A percentile compares a stretch with the other conserved stretches of the same genome.
phyloP scores from a whole-genome alignment of 2,113 vertebrate genomes.

The Vimba vimba region DNA sequence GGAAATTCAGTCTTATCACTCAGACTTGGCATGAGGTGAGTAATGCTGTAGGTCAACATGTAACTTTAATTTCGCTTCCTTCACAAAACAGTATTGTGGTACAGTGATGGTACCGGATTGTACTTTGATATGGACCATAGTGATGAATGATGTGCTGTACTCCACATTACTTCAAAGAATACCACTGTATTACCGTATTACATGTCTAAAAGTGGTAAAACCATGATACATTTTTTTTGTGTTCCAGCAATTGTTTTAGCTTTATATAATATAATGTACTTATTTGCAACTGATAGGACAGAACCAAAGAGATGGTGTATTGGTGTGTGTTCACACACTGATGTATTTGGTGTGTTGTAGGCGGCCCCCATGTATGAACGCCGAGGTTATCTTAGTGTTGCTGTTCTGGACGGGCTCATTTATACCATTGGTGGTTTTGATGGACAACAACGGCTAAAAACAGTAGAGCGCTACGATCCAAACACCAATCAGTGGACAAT shows the following conservation, averaged over 20 bases:
- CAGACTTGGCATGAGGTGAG: conserved; percentile 78
- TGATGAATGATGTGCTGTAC: not conserved
- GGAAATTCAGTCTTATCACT: no score
- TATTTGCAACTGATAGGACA: not conserved
- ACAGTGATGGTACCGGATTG: not conserved
- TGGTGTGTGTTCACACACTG: not conserved
- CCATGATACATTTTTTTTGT: no score
- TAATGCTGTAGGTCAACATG: not conserved
- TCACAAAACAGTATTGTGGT: not conserved
- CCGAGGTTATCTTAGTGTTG: conserved; percentile 83
- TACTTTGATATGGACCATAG: not conserved
- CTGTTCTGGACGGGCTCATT: conserved; percentile 73
- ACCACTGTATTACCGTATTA: no score
- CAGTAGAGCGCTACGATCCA: conserved; percentile 68
- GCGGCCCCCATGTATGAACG: conserved; percentile 82
- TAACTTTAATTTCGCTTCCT: not conserved
- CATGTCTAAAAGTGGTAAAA: no score
- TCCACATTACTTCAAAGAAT: no score
- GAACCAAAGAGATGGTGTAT: not conserved
- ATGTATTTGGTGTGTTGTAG: conserved; percentile 52
- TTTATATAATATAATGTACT: not conserved
- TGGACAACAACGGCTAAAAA: conserved; percentile 65
- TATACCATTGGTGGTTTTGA: conserved; percentile 87
- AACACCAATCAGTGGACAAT: conserved; percentile 84
- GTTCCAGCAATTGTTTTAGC: no score